Conservation (phyloP, 2,113 vertebrate species). For the Labrus mixtus region DNA sequence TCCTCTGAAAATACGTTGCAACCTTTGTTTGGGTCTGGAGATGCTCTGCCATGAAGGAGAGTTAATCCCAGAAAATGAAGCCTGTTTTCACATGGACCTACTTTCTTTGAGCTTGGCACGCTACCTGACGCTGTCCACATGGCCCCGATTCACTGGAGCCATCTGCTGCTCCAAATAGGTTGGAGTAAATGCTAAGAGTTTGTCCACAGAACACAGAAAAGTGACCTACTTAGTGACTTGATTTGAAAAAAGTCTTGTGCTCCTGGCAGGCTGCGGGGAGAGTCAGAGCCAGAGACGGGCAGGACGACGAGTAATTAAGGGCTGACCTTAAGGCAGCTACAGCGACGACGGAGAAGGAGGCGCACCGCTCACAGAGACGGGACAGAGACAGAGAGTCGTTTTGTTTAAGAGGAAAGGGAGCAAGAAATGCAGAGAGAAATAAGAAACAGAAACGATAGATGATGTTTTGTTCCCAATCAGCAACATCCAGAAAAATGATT, state of each 20-base stretch:
- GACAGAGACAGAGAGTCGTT: constrained; percentile 3
- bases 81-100: neutral
- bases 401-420: neutral
- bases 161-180: constrained; percentile 47
- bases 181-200: constrained; percentile 27
- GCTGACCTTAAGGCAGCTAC: constrained; percentile 54
- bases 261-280: constrained; percentile 36
- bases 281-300: constrained; percentile 53
- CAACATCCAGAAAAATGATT: no score
- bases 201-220: constrained; percentile 9
- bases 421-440: constrained; percentile 1
- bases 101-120: constrained; percentile 20
- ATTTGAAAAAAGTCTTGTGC: constrained; percentile 11
- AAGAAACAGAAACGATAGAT: neutral
- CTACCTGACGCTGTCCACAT: constrained; percentile 2
- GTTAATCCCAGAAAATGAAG: neutral
- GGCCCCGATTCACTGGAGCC: constrained; percentile 28
- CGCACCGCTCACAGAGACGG: constrained; percentile 3
- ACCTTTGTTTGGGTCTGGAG: neutral
- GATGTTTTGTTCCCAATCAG: no score
- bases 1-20: no score
- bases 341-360: constrained; percentile 38
- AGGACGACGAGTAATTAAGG: constrained; percentile 64
- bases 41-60: neutral
- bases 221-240: constrained; percentile 32